A percentile compares a stretch with the other conserved stretches of the same genome.
Evolutionary conservation across 2,113 vertebrate genomes (phyloP).

Genomic region (Bucco capensis): DNA sequence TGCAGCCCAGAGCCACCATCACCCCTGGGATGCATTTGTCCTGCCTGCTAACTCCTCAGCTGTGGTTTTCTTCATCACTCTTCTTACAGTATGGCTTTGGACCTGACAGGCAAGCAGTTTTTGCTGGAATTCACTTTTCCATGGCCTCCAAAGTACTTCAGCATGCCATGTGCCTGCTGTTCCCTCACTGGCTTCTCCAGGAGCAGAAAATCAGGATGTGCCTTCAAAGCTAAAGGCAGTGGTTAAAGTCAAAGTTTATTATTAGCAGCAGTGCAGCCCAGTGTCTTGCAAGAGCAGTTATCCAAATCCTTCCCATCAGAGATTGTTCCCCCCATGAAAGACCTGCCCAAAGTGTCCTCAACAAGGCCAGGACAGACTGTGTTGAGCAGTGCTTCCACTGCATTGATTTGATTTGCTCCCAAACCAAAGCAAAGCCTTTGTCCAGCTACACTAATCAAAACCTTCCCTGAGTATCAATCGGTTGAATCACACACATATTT

Average conservation of each 20-base stretch:
- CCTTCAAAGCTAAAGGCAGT: background rate
- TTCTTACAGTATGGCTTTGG: background rate
- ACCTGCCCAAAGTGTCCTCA: background rate
- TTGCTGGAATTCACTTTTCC: background rate
- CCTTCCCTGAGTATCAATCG: background rate
- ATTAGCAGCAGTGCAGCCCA: rapidly evolving
- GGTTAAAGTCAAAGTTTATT: background rate
- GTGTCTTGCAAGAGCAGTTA: background rate
- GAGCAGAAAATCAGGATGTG: background rate
- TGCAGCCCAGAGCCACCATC: background rate
- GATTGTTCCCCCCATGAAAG: rapidly evolving
- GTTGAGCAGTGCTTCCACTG: background rate
- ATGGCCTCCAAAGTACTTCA: background rate
- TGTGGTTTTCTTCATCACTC: background rate
- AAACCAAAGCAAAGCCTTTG: background rate
- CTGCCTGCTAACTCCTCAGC: background rate
- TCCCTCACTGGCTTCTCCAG: background rate
- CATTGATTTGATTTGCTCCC: background rate
- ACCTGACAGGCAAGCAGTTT: background rate
- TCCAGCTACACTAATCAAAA: background rate
- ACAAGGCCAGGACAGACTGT: background rate
- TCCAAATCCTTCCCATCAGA: background rate
- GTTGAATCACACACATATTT: background rate
- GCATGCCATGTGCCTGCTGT: rapidly evolving
- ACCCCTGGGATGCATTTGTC: background rate